Base-by-base conservation (phyloP, 2,888 invertebrate genomes). In the Saturnia pavonia region DNA sequence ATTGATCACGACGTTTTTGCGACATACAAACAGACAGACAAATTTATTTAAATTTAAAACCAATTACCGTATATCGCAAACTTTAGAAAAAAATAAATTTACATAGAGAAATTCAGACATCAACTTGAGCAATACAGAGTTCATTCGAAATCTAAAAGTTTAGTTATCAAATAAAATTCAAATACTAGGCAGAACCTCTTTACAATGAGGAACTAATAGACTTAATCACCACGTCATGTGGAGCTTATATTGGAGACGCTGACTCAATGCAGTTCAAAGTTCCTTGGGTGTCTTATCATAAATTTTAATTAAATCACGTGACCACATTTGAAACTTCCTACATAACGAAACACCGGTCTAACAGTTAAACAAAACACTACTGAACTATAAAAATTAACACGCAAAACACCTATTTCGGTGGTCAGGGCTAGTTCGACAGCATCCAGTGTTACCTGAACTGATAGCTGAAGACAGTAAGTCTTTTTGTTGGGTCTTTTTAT, bases 361-460 rank as follows among this genome's bases (percentile, higher is more conserved):
- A 57, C 25, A 54, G 42, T 70, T 54, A 67, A 70, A 70, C 54
- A 66, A 67, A 84, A 82, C 79, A 76, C 74, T 79, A 79, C 77
- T 74, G 77, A 82, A 83, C 85, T 81, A 85, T 87, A 85, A 84
- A 81, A 80, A 78, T 78, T 74, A 79, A 83, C 89, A 89, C 89
- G 89, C 89, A 85, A 89, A 83, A 80, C 78, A 81, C 87, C 85
- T 88, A 87, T 89, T 89, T 88, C 85, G 87, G 85, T 80, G 86
- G 86, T 86, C 88, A 87, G 79, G 86, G 86, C 79, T 88, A 80
- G 88, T 88, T 89, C 88, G 88, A 71, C 69, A 71, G 7, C 8
- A 70, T 71, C 87, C 80, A 82, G 9, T 68, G 51, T 78, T 78
- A 77, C 43, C 63, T 79, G 74, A 80, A 68, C 81, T 69, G 34